Evolutionary conservation across 2,797 vertebrate species (phyloP).

Genomic region (Mormyrus hasselquistii): DNA sequence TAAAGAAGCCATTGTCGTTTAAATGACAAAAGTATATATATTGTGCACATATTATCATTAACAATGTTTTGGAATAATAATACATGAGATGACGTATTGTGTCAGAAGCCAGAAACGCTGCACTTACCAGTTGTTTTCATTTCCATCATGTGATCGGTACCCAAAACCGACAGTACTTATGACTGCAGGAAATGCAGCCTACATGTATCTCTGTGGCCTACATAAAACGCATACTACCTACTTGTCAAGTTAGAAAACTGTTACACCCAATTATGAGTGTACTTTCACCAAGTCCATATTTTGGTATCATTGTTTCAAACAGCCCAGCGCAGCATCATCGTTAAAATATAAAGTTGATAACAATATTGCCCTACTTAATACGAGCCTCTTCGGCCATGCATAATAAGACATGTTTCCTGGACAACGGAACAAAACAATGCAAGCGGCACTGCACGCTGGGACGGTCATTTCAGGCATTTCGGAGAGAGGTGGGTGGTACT

Average conservation of each 20-base stretch:
- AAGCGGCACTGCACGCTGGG: not conserved
- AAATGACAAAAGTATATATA: not conserved
- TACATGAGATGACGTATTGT: not conserved
- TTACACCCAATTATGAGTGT: not conserved
- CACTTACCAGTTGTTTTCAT: not conserved
- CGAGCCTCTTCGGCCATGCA: not conserved
- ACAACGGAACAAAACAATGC: not conserved
- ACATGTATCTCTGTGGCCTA: not conserved
- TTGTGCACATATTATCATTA: not conserved
- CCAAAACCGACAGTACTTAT: not conserved
- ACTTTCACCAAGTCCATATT: not conserved
- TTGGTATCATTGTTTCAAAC: not conserved
- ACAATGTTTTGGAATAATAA: not conserved
- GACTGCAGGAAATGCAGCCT: not conserved
- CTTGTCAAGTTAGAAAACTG: not conserved
- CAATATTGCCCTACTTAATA: not conserved
- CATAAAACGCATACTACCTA: not conserved
- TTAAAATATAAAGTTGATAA: not conserved
- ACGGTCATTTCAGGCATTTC: not conserved
- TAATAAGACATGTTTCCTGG: not conserved
- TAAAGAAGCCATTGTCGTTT: not conserved
- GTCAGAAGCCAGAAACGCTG: not conserved
- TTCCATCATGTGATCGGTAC: not conserved
- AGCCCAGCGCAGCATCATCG: not conserved
- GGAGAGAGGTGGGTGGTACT: not conserved